Percentiles rank a stretch among this genome's conserved stretches.
Evolutionary conservation across 2,797 vertebrate species (phyloP).

Genomic region (Tenualosa ilisha): DNA sequence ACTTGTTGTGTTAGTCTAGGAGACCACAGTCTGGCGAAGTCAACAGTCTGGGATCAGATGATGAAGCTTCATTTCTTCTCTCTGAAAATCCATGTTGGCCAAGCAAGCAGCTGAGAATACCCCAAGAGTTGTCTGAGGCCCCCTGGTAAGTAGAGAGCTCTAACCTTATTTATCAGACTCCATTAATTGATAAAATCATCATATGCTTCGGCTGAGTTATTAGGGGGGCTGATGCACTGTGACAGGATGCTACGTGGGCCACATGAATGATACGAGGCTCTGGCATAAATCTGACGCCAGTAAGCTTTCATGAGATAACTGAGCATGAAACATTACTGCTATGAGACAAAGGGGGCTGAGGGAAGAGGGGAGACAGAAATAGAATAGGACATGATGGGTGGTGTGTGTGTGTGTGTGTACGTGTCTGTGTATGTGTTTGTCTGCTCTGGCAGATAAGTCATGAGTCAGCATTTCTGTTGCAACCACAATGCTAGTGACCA

Average conservation of each 20-base stretch:
- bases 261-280: constrained; percentile 13
- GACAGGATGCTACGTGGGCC: constrained; percentile 19
- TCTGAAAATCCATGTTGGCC: neutral
- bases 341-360: constrained; percentile 1
- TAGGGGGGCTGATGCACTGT: constrained; percentile 10
- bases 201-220: constrained; percentile 22
- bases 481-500: constrained; percentile 7
- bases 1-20: neutral
- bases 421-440: no score
- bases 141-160: neutral
- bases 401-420: no score
- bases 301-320: constrained; percentile 23
- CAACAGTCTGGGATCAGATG: neutral
- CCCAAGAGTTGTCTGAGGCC: neutral
- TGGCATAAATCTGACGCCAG: constrained; percentile 13
- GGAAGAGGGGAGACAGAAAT: neutral
- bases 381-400: neutral
- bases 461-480: neutral
- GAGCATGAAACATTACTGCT: constrained; percentile 19
- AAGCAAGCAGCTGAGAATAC: neutral
- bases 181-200: constrained; percentile 26
- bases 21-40: neutral
- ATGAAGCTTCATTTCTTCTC: neutral
- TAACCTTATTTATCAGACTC: constrained; percentile 24
- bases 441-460: neutral